Percentiles rank a stretch among this genome's conserved stretches.
Evolutionary conservation across 1,140 invertebrate species (phyloP).

Genomic region (Aphaenogaster ashmeadi): DNA sequence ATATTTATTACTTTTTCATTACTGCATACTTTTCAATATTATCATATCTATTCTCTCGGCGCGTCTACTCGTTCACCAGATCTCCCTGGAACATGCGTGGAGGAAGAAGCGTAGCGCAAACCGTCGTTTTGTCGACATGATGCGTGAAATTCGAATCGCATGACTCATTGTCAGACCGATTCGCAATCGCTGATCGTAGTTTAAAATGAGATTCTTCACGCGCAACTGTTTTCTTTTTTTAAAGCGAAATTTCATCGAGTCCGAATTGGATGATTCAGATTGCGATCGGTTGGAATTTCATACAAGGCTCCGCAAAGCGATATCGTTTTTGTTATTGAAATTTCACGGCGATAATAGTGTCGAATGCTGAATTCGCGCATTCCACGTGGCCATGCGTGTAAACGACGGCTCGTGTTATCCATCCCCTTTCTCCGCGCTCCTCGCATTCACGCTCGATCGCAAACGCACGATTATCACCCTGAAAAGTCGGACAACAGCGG

Average conservation of each 20-base stretch:
- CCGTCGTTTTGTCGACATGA: not conserved
- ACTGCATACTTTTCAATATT: not conserved
- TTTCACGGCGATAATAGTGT: constrained; percentile 4
- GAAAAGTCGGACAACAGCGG: constrained; percentile 9
- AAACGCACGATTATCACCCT: not conserved
- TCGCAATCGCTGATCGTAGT: not conserved
- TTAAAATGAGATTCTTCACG: not conserved
- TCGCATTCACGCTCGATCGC: not conserved
- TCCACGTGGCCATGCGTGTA: not conserved
- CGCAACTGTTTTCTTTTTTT: not conserved
- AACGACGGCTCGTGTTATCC: constrained; percentile 27
- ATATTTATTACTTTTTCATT: not conserved
- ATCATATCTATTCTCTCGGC: constrained; percentile 13
- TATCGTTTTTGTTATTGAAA: constrained; percentile 28
- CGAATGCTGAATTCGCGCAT: constrained; percentile 37
- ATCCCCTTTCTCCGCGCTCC: not conserved
- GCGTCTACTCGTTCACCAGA: not conserved
- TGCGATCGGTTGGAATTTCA: not conserved
- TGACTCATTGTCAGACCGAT: not conserved
- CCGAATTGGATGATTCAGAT: not conserved
- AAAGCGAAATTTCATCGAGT: not conserved
- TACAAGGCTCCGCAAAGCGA: not conserved
- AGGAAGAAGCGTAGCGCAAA: not conserved
- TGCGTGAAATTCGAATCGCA: not conserved
- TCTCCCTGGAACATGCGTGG: not conserved